Conservation (phyloP, 2,797 vertebrate genomes). For the Taenioides sp. region DNA sequence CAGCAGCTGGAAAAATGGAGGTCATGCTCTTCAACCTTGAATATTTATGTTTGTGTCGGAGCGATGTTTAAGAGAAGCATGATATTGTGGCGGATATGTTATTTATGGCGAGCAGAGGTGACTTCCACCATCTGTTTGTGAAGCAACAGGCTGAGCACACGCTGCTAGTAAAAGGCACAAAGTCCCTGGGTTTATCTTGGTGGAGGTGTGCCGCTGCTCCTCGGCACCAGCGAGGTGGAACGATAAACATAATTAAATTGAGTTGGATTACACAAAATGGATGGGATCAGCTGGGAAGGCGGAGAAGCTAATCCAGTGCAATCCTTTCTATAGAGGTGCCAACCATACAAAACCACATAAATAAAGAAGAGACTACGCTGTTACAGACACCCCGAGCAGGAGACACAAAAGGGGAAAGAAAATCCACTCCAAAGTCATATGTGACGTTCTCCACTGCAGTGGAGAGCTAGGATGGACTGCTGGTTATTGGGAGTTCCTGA, state of each 20-base stretch:
- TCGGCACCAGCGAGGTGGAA: slow-evolving; percentile 71
- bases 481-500: background rate
- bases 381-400: slow-evolving; percentile 32
- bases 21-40: slow-evolving; percentile 45
- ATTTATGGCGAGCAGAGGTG: slow-evolving; percentile 63
- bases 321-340: slow-evolving; percentile 75
- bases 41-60: slow-evolving; percentile 32
- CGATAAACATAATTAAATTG: slow-evolving; percentile 83
- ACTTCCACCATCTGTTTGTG: slow-evolving; percentile 71
- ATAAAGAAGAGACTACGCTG: slow-evolving; percentile 52
- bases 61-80: slow-evolving; percentile 43
- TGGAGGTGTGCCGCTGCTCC: slow-evolving; percentile 68
- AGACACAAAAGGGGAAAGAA: slow-evolving; percentile 31
- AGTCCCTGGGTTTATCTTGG: slow-evolving; percentile 71
- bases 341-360: slow-evolving; percentile 65
- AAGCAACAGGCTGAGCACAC: slow-evolving; percentile 69
- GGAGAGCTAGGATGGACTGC: background rate
- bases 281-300: slow-evolving; percentile 74
- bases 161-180: slow-evolving; percentile 65
- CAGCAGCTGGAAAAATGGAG: slow-evolving; percentile 23
- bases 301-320: slow-evolving; percentile 77
- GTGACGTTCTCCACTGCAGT: slow-evolving; percentile 15
- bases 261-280: slow-evolving; percentile 80
- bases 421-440: slow-evolving; percentile 38
- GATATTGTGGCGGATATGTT: slow-evolving; percentile 51